phyloP scores from a whole-genome alignment of 64 coral and sea anemone genomes.

The Porites australiensis region DNA sequence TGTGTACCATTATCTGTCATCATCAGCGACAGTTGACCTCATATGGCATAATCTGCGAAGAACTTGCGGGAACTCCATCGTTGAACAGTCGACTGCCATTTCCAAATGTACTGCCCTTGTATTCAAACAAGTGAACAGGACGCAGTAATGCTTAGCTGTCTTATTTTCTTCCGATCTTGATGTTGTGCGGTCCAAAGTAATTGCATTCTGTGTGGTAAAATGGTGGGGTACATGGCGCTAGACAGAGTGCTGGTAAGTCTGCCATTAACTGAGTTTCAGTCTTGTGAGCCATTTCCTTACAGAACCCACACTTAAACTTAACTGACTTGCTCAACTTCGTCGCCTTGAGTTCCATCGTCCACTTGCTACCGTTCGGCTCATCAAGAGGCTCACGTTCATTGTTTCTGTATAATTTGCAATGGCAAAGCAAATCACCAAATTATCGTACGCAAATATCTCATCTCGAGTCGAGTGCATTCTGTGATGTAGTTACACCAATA shows the following conservation, averaged over 20 bases:
- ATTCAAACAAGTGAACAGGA: background rate
- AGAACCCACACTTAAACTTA: conserved; percentile 1
- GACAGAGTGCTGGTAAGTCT: background rate
- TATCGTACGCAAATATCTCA: conserved; percentile 78
- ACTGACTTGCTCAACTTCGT: conserved; percentile 27
- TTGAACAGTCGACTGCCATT: background rate
- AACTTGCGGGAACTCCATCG: conserved; percentile 56
- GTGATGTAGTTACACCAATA: conserved; percentile 46
- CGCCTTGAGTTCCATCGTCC: conserved; percentile 28
- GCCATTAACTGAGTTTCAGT: background rate
- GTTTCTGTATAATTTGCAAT: conserved; percentile 60
- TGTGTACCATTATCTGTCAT: conserved; percentile 32
- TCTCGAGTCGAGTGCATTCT: conserved; percentile 53
- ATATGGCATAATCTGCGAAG: conserved; percentile 29
- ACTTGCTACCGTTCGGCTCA: conserved; percentile 50
- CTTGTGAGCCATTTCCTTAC: background rate
- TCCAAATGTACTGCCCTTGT: too few relatives aligned
- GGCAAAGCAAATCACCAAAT: conserved; percentile 68
- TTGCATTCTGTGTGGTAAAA: background rate
- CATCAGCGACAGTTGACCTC: conserved; percentile 16
- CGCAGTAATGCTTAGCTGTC: background rate
- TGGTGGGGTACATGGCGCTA: background rate
- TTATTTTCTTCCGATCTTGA: background rate
- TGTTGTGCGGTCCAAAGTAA: background rate
- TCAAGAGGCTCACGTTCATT: conserved; percentile 61